Evolutionary conservation across 2,113 vertebrate species (phyloP), one percentile per base, ranked within the genome.

Genomic region (Neoarius graeffei): DNA sequence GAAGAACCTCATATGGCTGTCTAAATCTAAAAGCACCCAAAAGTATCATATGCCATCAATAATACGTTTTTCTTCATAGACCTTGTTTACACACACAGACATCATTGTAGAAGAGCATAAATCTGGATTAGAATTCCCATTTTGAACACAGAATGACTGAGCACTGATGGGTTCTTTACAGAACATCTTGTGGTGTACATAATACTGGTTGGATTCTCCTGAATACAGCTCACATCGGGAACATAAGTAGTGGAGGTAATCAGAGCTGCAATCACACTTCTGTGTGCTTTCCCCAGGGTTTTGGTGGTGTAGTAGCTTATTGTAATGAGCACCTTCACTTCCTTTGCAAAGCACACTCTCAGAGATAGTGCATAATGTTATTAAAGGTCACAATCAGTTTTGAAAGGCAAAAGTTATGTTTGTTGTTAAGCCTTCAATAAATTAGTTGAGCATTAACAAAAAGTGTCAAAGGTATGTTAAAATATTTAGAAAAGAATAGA

Each of bases 221-320:
- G 56, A 69, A 84, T 82, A 69, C 76, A 87, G 85, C 85, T 85
- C 90, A 90, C 66, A 77, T 76, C 80, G 83, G 85, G 87, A 85
- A 83, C 83, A 71, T 83, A 81, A 71, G 83, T 50, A 87, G 87
- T 71, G 85, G 82, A 87, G 57, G 76, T 89, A 91, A 91, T 91
- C 88, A 87, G 84, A 85, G 48, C 62, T 87, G 90, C 54, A 85
- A 86, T 91, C 84, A 85, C 83, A 79, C 54, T 82, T 77, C 83
- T 67, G 64, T 60, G 66, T 81, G 83, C 13, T 83, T 80, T 83
- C 77, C 69, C 84, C 48, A 50, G 87, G 80, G 82, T 10, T 80
- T 79, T 83, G 54, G 73, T 7, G 1, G 73, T 48, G 50, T 84
- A 84, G 79, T 88, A 79, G 82, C 59, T 79, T 76, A 81, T 84